Evolutionary conservation across 1,140 invertebrate species (phyloP).

Genomic region (Gryon sp.): DNA sequence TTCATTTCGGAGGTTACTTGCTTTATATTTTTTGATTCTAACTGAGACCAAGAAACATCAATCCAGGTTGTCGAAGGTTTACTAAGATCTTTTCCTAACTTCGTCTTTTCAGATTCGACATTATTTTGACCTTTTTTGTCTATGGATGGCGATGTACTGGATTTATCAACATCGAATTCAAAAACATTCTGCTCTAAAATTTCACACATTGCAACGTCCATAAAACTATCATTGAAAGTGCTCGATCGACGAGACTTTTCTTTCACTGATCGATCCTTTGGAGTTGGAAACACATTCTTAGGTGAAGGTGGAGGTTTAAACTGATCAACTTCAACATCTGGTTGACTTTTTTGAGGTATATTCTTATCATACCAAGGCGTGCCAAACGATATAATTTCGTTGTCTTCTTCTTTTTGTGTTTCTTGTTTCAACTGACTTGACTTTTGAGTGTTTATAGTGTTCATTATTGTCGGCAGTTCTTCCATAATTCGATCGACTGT

Average conservation of each 20-base stretch:
- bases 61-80: constrained; percentile 61
- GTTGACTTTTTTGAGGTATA: not conserved
- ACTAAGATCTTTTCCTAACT: not conserved
- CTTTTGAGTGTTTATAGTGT: not conserved
- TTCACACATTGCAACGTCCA: constrained; percentile 73
- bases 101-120: not conserved
- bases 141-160: constrained; percentile 2
- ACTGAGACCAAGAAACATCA: constrained; percentile 34
- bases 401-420: not conserved
- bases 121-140: not conserved
- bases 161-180: constrained; percentile 66
- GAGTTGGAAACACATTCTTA: not conserved
- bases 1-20: no score
- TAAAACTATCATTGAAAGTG: constrained; percentile 46
- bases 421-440: constrained; percentile 3
- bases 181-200: constrained; percentile 74
- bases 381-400: constrained; percentile 28
- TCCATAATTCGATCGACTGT: constrained; percentile 25
- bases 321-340: not conserved
- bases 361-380: constrained; percentile 20
- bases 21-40: constrained; percentile 16
- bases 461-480: constrained; percentile 1
- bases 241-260: constrained; percentile 18
- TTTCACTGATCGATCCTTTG: no score
- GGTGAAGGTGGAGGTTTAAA: not conserved